Percentiles rank a stretch among this genome's conserved stretches.
Conservation (phyloP, 2,888 invertebrate genomes). For the Endomychus coccineus region DNA sequence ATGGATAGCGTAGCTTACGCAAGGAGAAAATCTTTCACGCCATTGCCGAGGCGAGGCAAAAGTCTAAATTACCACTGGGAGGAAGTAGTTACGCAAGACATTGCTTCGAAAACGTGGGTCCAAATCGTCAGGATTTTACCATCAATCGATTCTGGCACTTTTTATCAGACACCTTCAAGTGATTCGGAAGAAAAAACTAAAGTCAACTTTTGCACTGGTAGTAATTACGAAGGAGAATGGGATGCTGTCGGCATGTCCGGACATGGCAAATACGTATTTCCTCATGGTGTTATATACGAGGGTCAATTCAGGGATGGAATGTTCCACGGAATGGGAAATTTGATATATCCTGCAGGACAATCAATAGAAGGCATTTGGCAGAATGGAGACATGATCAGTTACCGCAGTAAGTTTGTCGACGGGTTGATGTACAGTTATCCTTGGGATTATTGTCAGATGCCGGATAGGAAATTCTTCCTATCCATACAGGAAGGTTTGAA, state of each 20-base stretch:
- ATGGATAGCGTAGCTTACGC: too few relatives aligned
- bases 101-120: too few relatives aligned
- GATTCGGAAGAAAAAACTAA: too few relatives aligned
- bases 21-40: too few relatives aligned
- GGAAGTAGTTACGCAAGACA: too few relatives aligned
- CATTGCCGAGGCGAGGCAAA: too few relatives aligned
- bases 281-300: conserved; percentile 54
- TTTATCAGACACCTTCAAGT: too few relatives aligned
- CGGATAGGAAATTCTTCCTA: conserved; percentile 52
- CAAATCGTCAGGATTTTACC: too few relatives aligned
- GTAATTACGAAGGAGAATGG: conserved; percentile 54
- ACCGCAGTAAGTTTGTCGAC: too few relatives aligned
- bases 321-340: conserved; percentile 61
- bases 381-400: conserved; percentile 52
- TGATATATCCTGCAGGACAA: conserved; percentile 56
- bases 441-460: conserved; percentile 60
- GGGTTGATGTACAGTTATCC: too few relatives aligned
- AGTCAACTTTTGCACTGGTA: conserved; percentile 44
- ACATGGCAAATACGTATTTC: conserved; percentile 51
- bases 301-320: conserved; percentile 61
- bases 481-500: conserved; percentile 51
- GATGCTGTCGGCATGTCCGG: conserved; percentile 55
- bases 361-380: conserved; percentile 57
- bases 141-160: too few relatives aligned
- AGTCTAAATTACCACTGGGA: too few relatives aligned